A percentile compares a stretch with the other conserved stretches of the same genome.
Evolutionary conservation across 2,888 invertebrate genomes (phyloP).

Genomic region (Orthonevra nobilis): DNA sequence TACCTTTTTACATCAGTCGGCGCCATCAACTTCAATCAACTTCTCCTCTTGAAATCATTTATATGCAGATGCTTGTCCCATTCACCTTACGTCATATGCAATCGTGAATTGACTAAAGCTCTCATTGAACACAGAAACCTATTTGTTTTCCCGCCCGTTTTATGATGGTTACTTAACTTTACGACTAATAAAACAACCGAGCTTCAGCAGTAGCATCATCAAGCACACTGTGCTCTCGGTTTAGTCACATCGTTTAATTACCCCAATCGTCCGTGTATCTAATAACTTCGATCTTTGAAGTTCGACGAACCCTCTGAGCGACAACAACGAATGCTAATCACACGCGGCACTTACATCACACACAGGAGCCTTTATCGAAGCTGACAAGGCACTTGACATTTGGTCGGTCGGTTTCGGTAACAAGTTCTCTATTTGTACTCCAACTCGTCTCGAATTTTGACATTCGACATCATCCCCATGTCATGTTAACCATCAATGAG

Average conservation of each 20-base stretch:
- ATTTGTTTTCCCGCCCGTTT: conserved; percentile 7
- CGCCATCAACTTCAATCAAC: too few species aligned
- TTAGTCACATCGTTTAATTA: conserved; percentile 55
- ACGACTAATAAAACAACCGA: conserved; percentile 28
- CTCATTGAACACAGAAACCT: not conserved
- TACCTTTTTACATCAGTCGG: too few species aligned
- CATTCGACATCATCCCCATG: not conserved
- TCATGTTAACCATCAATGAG: too few species aligned
- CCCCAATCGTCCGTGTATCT: conserved; percentile 50
- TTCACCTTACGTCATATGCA: conserved; percentile 24
- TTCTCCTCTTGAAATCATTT: too few species aligned
- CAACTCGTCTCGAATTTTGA: conserved; percentile 31
- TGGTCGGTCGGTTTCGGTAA: conserved; percentile 7
- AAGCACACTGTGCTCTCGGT: conserved; percentile 22
- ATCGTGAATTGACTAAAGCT: too few species aligned
- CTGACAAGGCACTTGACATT: conserved; percentile 22
- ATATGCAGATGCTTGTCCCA: conserved; percentile 16
- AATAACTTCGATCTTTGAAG: conserved; percentile 44
- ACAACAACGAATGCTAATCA: conserved; percentile 18
- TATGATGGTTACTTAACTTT: conserved; percentile 16
- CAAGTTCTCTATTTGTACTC: conserved; percentile 32
- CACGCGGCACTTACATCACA: conserved; percentile 36
- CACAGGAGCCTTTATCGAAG: not conserved
- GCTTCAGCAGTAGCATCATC: conserved; percentile 9
- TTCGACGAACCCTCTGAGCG: conserved; percentile 42